Evolutionary conservation across 2,113 vertebrate species (phyloP), one percentile per base, ranked within the genome.

Genomic region (Xiphorhynchus elegans): DNA sequence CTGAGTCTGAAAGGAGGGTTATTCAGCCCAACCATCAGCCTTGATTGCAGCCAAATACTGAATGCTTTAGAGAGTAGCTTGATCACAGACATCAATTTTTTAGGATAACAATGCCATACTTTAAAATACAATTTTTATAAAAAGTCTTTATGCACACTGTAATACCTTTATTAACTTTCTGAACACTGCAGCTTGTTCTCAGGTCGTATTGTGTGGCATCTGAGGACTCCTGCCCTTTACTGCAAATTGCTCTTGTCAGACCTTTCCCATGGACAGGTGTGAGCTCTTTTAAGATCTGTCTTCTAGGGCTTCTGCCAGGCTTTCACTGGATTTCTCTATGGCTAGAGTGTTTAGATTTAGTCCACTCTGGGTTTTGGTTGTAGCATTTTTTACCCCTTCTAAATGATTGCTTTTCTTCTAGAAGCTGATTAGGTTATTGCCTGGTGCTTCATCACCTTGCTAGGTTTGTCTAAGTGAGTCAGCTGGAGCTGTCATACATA

Each of bases 181-280:
- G 59, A 8, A 17, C 70, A 52, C 40, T 40, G 1, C 44, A 18
- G 26, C 88, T 91, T 85, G 25, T 69, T 96, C 33, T 39, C 35
- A 93, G 40, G 42, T 90, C 68, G 8, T 2, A 3, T 25, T 69
- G 19, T 12, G 1, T 63, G 84, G 58, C 26, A 73, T 94, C 67
- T 69, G 66, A 66, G 46, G 29, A 73, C 85, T 93, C 42, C 62
- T 97, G 82, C 67, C 87, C 50, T 84, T 95, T 77, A 66, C 87
- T 93, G 82, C 68, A 88, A 93, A 91, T 96, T 93, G 55, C 67
- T 85, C 63, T 73, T 47, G 75, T 44, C 21, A 4, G 59, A 63
- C 39, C 39, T 59, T 93, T 83, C 35, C 33, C 33, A 2, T 33
- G 67, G 82, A 79, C 92, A 90, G 75, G 84, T 95, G 90, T 69